These are phyloP conservation scores for Archivesica marissinica DNA, from an alignment of 1,140 invertebrate species.

Conservation along the genomic window DNA sequence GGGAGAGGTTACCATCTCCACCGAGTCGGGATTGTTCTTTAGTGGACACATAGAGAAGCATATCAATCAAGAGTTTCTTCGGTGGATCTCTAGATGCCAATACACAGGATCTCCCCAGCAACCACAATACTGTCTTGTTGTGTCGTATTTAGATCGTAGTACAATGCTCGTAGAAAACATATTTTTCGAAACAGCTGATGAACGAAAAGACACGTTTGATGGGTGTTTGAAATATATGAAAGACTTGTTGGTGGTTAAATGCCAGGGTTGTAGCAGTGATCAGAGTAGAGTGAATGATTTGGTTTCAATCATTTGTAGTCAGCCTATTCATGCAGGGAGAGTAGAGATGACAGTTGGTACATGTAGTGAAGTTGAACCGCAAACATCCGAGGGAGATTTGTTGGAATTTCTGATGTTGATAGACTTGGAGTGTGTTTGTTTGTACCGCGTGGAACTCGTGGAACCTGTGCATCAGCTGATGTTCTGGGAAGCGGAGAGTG, in stretches of 20 bases:
- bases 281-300: background rate
- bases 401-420: background rate
- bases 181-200: background rate
- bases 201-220: background rate
- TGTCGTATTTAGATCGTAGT: background rate
- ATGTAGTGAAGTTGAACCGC: background rate
- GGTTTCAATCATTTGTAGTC: background rate
- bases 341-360: background rate
- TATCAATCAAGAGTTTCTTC: background rate
- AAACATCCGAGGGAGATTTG: background rate
- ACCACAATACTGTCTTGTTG: background rate
- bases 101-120: background rate
- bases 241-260: background rate
- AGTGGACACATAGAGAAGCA: background rate
- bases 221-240: background rate
- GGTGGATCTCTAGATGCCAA: background rate
- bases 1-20: background rate
- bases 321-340: background rate
- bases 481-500: slow-evolving; percentile 10
- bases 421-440: background rate
- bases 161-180: background rate
- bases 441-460: background rate
- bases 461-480: background rate
- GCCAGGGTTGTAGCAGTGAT: background rate
- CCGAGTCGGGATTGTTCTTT: background rate